Base-by-base conservation (phyloP, 2,888 invertebrate species). In the Pecten maximus region DNA sequence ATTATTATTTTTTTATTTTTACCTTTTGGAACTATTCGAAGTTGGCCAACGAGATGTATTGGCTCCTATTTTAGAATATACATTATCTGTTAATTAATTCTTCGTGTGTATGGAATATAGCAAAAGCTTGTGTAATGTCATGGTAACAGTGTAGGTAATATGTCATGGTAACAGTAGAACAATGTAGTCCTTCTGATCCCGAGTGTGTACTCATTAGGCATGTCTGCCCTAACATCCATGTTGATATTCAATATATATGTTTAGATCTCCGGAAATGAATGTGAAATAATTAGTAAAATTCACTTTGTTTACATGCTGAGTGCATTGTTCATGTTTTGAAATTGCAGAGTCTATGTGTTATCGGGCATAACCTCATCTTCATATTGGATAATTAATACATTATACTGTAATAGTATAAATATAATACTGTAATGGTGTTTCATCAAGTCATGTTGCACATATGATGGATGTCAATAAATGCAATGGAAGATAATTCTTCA, bases 381-480 rank as follows among this genome's bases (percentile, higher is more conserved):
- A 35, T 74, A 35, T 28, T 74, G 74, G 74, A 28, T 54, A 19
- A 54, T n/a, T 23, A 19, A n/a, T 54, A 54, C 54, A 54, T 54
- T 54, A 19, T 74, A 74, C 74, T 74, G 28, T 44, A 44, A 44
- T 44, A 44, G 44, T 44, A 44, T 44, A 44, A 12, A 44, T 44
- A 44, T 44, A 44, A 44, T 44, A 44, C 44, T 44, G 44, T 28
- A 74, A 74, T 35, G 74, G 74, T 74, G 23, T 74, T 35, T 28
- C 28, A 74, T 35, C 74, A 28, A 8, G 28, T 74, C 28, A 28
- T 74, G 35, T 74, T 28, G 74, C 74, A 74, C 28, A 74, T 28
- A 74, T 74, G 60, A 74, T 74, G 60, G 35, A 74, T 74, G 74
- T 74, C 35, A 74, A 74, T 74, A 74, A 74, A 74, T 74, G 74